Evolutionary conservation across 2,113 vertebrate genomes (phyloP).

Genomic region (Halcyon senegalensis): DNA sequence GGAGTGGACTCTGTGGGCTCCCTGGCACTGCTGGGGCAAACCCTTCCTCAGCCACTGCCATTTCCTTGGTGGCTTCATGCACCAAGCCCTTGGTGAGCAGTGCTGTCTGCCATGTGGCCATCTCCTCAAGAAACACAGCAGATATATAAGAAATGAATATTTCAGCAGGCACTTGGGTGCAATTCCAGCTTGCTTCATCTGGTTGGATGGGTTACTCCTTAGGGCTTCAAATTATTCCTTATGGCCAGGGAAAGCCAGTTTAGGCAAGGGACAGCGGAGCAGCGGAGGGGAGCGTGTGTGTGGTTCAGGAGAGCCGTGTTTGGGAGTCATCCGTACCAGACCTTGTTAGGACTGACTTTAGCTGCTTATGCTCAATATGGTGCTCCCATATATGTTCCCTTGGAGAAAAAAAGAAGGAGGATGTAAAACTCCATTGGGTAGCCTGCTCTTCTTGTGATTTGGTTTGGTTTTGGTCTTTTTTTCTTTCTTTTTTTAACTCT

Average conservation of each 20-base stretch:
- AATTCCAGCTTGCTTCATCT: neutral
- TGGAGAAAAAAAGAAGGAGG: neutral
- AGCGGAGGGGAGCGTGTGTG: neutral
- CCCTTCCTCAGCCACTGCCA: neutral
- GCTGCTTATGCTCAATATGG: neutral
- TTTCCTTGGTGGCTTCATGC: neutral
- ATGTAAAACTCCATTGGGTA: neutral
- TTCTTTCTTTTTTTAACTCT: neutral
- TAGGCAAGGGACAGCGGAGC: neutral
- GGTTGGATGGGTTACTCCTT: neutral
- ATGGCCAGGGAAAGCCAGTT: neutral
- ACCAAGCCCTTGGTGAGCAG: neutral
- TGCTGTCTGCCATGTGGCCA: neutral
- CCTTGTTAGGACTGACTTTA: neutral
- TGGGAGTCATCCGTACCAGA: neutral
- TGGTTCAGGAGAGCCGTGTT: neutral
- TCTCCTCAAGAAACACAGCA: neutral
- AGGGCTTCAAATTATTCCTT: neutral
- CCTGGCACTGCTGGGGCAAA: neutral
- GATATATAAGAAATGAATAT: neutral
- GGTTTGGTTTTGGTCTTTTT: no score
- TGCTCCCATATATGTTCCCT: neutral
- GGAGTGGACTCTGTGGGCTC: neutral
- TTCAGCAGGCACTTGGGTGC: slow-evolving; percentile 12
- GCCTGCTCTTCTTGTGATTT: neutral